Percentiles rank a stretch among this genome's conserved stretches.
Evolutionary conservation across 2,888 invertebrate genomes (phyloP).

Genomic region (Proisotoma minuta): DNA sequence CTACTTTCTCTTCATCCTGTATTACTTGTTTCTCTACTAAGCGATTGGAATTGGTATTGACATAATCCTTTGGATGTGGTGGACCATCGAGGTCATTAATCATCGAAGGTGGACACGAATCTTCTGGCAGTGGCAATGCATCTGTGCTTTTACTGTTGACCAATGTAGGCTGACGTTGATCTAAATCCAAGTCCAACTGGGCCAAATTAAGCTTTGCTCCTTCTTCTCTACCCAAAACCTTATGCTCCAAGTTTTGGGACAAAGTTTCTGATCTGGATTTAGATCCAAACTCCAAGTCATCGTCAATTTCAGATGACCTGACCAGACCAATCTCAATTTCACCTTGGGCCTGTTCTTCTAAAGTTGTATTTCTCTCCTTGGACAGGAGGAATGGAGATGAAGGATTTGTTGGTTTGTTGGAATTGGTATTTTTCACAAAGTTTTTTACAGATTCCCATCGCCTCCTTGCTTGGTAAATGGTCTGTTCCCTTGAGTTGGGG

Average conservation of each 20-base stretch:
- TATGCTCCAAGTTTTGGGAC: neutral
- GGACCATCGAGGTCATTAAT: slow-evolving; percentile 7
- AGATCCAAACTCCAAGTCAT: neutral
- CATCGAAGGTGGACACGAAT: slow-evolving; percentile 15
- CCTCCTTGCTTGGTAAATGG: slow-evolving; percentile 42
- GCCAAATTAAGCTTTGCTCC: neutral
- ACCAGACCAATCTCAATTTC: neutral
- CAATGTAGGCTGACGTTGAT: slow-evolving; percentile 1
- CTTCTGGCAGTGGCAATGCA: neutral
- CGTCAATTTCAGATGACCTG: neutral
- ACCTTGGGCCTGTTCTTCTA: neutral
- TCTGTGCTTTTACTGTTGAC: neutral
- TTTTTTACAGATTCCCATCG: slow-evolving; percentile 45
- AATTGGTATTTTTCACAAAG: slow-evolving; percentile 40
- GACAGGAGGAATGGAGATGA: slow-evolving; percentile 4
- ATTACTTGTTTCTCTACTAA: neutral
- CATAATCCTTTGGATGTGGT: slow-evolving; percentile 8
- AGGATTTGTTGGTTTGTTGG: slow-evolving; percentile 7
- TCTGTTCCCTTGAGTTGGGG: slow-evolving; percentile 44
- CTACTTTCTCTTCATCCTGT: neutral
- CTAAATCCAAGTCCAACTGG: slow-evolving; percentile 1
- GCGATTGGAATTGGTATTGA: slow-evolving; percentile 10
- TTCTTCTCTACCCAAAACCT: neutral
- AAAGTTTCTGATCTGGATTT: slow-evolving; percentile 4
- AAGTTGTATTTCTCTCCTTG: neutral